These are phyloP conservation scores for Lomographa bimaculata DNA, from an alignment of 2,888 invertebrate species.

Conservation along the genomic window DNA sequence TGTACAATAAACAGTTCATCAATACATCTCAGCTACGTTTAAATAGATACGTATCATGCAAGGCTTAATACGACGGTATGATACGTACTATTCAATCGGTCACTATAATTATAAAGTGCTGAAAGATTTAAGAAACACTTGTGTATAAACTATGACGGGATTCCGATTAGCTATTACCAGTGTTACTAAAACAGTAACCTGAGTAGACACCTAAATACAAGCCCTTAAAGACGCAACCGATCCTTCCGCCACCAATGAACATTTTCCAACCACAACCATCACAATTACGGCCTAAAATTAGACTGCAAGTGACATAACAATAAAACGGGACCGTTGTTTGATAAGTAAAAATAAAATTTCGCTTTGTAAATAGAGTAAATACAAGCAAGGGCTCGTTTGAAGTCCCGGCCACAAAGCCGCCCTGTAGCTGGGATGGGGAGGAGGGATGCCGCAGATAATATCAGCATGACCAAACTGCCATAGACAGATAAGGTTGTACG, in stretches of 20 bases:
- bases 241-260: slow-evolving; percentile 4
- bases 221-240: too few relatives aligned
- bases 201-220: too few relatives aligned
- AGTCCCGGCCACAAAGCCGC: slow-evolving; percentile 59
- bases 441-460: slow-evolving; percentile 59
- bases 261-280: slow-evolving; percentile 12
- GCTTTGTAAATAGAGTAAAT: slow-evolving; percentile 50
- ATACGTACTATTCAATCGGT: too few relatives aligned
- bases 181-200: too few relatives aligned
- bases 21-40: too few relatives aligned
- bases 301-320: slow-evolving; percentile 40
- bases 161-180: too few relatives aligned
- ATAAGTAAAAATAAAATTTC: slow-evolving; percentile 58
- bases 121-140: too few relatives aligned
- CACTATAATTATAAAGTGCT: too few relatives aligned
- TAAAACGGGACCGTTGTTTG: slow-evolving; percentile 39
- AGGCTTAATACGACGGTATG: too few relatives aligned
- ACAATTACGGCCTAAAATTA: slow-evolving; percentile 19
- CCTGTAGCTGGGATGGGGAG: slow-evolving; percentile 33
- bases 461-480: slow-evolving; percentile 73
- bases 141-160: too few relatives aligned
- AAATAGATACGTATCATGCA: too few relatives aligned
- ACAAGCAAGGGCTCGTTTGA: slow-evolving; percentile 64
- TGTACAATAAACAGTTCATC: too few relatives aligned
- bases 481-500: slow-evolving; percentile 67